Evolutionary conservation across 2,888 invertebrate genomes (phyloP).

Genomic region (Mantis religiosa): DNA sequence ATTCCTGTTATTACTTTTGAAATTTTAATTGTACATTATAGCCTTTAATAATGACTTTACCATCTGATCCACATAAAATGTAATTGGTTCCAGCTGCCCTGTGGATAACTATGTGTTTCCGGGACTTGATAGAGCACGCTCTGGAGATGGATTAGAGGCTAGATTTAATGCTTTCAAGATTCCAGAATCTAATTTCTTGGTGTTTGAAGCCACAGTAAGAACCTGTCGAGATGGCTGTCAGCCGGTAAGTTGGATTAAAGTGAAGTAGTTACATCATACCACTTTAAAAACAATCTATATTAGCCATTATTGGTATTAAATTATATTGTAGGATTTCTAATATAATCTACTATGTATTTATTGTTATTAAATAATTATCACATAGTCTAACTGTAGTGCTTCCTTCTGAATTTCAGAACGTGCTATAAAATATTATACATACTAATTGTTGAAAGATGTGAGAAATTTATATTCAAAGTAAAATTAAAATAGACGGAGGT

Average conservation of each 20-base stretch:
- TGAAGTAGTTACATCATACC: neutral
- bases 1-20: too few species aligned
- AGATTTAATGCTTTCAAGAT: constrained; percentile 92
- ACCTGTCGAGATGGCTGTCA: constrained; percentile 87
- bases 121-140: constrained; percentile 78
- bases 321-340: too few species aligned
- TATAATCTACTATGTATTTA: too few species aligned
- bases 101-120: constrained; percentile 90
- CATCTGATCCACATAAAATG: neutral
- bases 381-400: too few species aligned
- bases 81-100: constrained; percentile 64
- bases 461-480: too few species aligned
- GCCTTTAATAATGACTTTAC: too few species aligned
- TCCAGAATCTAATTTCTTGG: constrained; percentile 88
- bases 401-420: too few species aligned
- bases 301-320: neutral
- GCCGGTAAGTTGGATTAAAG: constrained; percentile 53
- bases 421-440: too few species aligned
- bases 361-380: too few species aligned
- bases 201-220: constrained; percentile 87
- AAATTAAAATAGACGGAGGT: too few species aligned
- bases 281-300: neutral
- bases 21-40: too few species aligned
- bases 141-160: constrained; percentile 82
- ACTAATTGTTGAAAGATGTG: too few species aligned